Percentiles rank a stretch among this genome's conserved stretches.
phyloP scores from a whole-genome alignment of 2,113 vertebrate genomes.

The Vulpes ferrilata region DNA sequence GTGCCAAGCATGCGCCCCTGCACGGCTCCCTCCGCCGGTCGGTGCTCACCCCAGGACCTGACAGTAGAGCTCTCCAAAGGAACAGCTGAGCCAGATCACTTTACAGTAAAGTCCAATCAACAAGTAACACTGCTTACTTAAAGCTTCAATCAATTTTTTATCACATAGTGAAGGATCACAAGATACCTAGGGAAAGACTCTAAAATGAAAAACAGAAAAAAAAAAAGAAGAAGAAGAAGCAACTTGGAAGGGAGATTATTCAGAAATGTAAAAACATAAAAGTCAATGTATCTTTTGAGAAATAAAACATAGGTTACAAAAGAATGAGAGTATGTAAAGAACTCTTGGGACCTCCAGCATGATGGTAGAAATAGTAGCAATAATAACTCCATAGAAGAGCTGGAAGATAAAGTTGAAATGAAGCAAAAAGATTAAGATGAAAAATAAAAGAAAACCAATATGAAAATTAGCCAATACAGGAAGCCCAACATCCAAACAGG shows the following conservation, averaged over 20 bases:
- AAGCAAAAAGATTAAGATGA: neutral
- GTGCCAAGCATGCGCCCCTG: no score
- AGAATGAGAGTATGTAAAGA: neutral
- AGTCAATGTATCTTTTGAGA: neutral
- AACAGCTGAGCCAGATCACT: neutral
- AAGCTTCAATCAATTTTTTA: neutral
- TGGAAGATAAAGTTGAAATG: neutral
- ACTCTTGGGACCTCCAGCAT: neutral
- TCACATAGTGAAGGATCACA: neutral
- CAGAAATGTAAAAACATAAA: neutral
- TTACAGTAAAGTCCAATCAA: neutral
- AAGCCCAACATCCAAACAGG: neutral
- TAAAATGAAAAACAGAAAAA: neutral
- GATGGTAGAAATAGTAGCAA: neutral
- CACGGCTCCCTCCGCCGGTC: no score
- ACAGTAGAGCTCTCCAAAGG: neutral
- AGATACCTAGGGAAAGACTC: neutral
- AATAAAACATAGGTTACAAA: neutral
- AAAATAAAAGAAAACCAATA: neutral
- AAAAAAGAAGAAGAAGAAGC: neutral
- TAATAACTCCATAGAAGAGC: neutral
- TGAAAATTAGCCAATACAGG: neutral
- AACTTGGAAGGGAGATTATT: neutral
- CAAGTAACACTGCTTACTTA: neutral
- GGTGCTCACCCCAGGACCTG: no score